phyloP scores from a whole-genome alignment of 1,140 invertebrate species.

The Lordiphosa stackelbergi region DNA sequence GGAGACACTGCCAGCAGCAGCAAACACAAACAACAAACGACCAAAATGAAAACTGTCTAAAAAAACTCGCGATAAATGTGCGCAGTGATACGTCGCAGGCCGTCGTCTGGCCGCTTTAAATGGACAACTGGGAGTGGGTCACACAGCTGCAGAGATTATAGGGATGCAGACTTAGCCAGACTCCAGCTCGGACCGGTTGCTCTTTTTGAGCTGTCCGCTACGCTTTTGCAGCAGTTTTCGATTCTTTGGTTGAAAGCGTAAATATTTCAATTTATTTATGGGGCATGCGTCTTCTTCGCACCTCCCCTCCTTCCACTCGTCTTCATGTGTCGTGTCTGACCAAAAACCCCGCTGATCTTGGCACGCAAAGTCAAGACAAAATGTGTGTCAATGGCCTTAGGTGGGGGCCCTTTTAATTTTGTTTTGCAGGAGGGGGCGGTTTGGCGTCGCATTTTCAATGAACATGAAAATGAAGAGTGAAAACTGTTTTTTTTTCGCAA shows the following conservation, averaged over 20 bases:
- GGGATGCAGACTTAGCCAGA: conserved; percentile 48
- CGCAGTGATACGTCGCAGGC: conserved; percentile 50
- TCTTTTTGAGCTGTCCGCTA: conserved; percentile 22
- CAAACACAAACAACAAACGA: conserved; percentile 9
- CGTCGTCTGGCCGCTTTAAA: conserved; percentile 62
- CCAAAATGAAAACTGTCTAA: conserved; percentile 37
- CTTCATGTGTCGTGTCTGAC: conserved; percentile 56
- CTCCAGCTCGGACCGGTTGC: conserved; percentile 41
- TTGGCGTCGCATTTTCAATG: conserved; percentile 51
- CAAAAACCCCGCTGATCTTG: conserved; percentile 41
- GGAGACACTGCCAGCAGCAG: conserved; percentile 25
- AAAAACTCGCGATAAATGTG: conserved; percentile 58
- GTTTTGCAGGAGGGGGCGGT: conserved; percentile 56
- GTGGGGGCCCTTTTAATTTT: conserved; percentile 26
- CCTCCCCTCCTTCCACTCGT: conserved; percentile 31
- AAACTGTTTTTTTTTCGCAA: conserved; percentile 39
- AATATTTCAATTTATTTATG: conserved; percentile 74
- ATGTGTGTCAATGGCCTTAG: conserved; percentile 66
- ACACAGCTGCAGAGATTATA: conserved; percentile 72
- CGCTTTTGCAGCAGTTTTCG: conserved; percentile 29
- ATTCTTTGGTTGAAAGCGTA: conserved; percentile 56
- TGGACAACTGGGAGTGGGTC: conserved; percentile 72
- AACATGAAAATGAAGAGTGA: conserved; percentile 71
- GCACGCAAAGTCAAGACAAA: conserved; percentile 49
- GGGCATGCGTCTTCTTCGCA: conserved; percentile 56